phyloP scores from a whole-genome alignment of 2,888 invertebrate species.

The Ellobium chinense region DNA sequence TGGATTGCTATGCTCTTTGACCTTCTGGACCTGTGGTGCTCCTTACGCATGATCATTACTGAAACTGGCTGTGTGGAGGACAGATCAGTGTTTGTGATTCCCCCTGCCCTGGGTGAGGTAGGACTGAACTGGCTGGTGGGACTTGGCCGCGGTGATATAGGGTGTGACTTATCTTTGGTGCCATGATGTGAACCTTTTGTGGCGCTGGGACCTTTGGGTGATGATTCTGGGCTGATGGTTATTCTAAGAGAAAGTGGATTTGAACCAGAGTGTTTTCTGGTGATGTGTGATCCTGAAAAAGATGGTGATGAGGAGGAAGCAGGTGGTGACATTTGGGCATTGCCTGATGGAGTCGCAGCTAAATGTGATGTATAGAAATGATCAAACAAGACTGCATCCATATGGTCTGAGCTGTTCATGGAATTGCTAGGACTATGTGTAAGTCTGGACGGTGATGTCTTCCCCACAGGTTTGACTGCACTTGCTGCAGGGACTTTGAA shows the following conservation, averaged over 20 bases:
- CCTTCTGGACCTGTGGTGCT: conserved; percentile 24
- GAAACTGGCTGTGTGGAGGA: conserved; percentile 33
- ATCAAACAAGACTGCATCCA: neutral
- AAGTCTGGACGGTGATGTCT: neutral
- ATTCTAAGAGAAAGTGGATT: conserved; percentile 3
- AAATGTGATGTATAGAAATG: neutral
- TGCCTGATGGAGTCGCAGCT: neutral
- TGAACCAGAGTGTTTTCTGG: neutral
- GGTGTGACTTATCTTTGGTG: neutral
- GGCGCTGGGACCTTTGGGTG: neutral
- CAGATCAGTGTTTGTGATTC: conserved; percentile 6
- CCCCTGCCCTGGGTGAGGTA: neutral
- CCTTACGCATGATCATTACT: conserved; percentile 40
- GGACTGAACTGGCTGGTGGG: neutral
- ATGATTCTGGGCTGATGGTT: neutral
- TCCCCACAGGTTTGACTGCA: neutral
- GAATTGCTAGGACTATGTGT: neutral
- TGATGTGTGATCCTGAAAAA: neutral
- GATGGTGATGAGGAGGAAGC: neutral
- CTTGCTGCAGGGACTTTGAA: neutral
- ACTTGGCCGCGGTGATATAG: neutral
- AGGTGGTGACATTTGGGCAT: neutral
- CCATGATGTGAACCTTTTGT: neutral
- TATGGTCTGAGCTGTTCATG: neutral
- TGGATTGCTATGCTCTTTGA: conserved; percentile 38